Percentiles rank a stretch among this genome's conserved stretches.
Conservation (phyloP, 2,797 vertebrate genomes). For the Urophycis tenuis region DNA sequence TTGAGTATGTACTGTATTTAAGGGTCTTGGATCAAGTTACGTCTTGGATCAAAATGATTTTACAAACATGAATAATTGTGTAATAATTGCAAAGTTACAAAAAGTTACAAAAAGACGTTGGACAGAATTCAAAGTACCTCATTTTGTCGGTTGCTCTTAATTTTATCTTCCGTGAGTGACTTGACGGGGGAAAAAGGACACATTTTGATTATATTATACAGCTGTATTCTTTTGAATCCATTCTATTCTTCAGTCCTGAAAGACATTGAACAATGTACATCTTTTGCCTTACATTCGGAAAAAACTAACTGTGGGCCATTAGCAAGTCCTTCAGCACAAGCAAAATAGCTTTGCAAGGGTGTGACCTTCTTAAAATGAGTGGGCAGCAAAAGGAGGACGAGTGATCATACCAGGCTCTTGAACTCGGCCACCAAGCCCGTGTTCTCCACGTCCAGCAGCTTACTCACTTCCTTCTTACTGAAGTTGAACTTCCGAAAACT, state of each 20-base stretch:
- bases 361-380: too few species aligned
- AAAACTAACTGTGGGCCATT: too few species aligned
- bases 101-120: background rate
- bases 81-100: too few species aligned
- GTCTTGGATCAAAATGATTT: background rate
- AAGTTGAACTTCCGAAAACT: constrained; percentile 86
- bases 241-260: background rate
- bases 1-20: background rate
- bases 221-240: background rate
- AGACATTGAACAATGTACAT: too few species aligned
- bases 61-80: background rate
- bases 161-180: constrained; percentile 69
- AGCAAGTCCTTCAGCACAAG: too few species aligned
- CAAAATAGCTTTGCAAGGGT: too few species aligned
- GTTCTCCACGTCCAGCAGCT: constrained; percentile 83
- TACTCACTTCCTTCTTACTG: constrained; percentile 66
- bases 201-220: background rate
- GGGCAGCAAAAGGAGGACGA: too few species aligned
- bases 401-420: constrained; percentile 68
- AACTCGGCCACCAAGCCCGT: constrained; percentile 84
- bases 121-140: constrained; percentile 67
- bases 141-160: constrained; percentile 64
- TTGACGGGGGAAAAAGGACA: constrained; percentile 37
- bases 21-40: background rate
- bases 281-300: too few species aligned